These are phyloP conservation scores for Gallinago undulata DNA, from an alignment of 2,113 vertebrate genomes.

Conservation along the genomic window DNA sequence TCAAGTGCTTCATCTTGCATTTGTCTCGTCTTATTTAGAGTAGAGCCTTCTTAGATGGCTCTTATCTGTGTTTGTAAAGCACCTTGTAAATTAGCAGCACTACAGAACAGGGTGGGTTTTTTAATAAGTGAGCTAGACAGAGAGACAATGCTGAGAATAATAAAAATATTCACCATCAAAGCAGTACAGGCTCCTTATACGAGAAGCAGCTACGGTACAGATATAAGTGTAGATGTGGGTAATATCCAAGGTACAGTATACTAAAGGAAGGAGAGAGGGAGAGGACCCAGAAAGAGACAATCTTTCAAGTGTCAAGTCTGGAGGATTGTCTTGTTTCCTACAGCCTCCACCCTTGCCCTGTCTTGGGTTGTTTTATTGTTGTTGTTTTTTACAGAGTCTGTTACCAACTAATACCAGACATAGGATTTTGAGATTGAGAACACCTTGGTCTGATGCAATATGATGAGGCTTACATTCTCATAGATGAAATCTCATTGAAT, in stretches of 20 bases:
- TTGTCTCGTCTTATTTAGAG: conserved; percentile 4
- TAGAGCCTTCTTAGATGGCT: not conserved
- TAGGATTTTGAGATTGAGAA: not conserved
- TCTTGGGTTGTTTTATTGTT: not conserved
- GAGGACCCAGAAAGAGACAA: not conserved
- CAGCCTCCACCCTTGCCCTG: not conserved
- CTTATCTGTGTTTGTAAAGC: conserved; percentile 57
- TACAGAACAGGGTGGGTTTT: not conserved
- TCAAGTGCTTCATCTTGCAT: conserved; percentile 21
- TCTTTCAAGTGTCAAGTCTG: not conserved
- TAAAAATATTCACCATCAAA: conserved; percentile 37
- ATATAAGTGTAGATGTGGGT: not conserved
- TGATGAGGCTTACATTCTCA: not conserved
- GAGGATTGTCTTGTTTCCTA: not conserved
- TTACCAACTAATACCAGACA: not conserved
- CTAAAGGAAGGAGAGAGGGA: not conserved
- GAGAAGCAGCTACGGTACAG: not conserved
- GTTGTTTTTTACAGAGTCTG: not conserved
- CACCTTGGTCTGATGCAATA: not conserved
- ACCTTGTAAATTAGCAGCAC: conserved; percentile 53
- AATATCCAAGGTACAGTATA: not conserved
- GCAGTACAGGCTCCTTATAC: not conserved
- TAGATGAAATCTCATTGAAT: not conserved
- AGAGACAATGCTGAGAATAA: conserved; percentile 10
- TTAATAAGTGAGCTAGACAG: not conserved